A percentile compares a stretch with the other conserved stretches of the same genome.
Conservation (phyloP, 1,140 invertebrate genomes). For the Solen grandis region DNA sequence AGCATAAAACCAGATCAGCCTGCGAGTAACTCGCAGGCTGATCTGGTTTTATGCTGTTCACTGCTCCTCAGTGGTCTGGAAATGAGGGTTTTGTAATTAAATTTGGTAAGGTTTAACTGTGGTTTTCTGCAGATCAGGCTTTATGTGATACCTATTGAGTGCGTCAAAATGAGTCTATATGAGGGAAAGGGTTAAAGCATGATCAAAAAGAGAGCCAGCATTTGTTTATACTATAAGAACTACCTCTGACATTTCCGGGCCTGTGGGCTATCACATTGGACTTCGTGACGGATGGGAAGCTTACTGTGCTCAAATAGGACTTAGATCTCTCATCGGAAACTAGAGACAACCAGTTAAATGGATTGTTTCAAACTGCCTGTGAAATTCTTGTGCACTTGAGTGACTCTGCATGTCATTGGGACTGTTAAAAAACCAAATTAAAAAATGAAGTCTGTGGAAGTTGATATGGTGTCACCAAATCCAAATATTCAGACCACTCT, state of each 20-base stretch:
- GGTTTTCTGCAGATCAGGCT: too few relatives aligned
- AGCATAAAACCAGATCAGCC: too few relatives aligned
- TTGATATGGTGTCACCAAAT: constrained; percentile 26
- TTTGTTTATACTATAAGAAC: background rate
- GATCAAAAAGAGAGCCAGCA: background rate
- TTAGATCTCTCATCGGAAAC: constrained; percentile 28
- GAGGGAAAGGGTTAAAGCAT: background rate
- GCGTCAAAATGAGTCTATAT: too few relatives aligned
- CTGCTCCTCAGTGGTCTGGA: too few relatives aligned
- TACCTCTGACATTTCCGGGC: constrained; percentile 5
- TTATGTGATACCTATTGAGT: too few relatives aligned
- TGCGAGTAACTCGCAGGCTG: too few relatives aligned
- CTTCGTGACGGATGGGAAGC: constrained; percentile 17
- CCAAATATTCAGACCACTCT: background rate
- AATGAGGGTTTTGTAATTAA: too few relatives aligned
- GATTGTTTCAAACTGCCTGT: constrained; percentile 21
- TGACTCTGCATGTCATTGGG: constrained; percentile 17
- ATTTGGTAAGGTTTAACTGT: too few relatives aligned
- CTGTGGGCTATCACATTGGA: background rate
- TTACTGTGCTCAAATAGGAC: constrained; percentile 4
- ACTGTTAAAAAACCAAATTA: constrained; percentile 5
- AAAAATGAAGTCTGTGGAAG: constrained; percentile 29
- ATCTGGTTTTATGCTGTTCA: too few relatives aligned
- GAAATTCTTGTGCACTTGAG: constrained; percentile 6
- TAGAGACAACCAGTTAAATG: constrained; percentile 34